A percentile compares a stretch with the other conserved stretches of the same genome.
Conservation (phyloP, 2,113 vertebrate genomes). For the Pungitius pungitius region DNA sequence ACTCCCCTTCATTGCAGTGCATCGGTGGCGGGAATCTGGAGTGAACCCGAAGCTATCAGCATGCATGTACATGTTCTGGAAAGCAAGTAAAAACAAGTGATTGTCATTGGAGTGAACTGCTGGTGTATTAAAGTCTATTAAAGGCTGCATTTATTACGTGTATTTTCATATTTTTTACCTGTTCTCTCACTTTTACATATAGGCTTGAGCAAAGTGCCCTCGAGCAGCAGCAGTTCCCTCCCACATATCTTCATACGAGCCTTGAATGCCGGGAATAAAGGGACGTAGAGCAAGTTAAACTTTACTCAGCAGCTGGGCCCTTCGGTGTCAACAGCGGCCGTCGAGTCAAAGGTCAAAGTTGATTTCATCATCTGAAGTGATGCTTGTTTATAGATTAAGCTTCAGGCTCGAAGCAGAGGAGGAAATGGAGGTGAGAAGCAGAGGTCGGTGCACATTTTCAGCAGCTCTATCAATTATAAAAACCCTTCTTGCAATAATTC, state of each 20-base stretch:
- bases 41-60: not conserved
- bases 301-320: conserved; percentile 17
- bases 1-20: not conserved
- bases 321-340: not conserved
- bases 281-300: conserved; percentile 9
- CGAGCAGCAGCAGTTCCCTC: conserved; percentile 28
- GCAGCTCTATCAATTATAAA: not conserved
- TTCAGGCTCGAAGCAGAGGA: not conserved
- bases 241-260: conserved; percentile 19
- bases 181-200: conserved; percentile 25
- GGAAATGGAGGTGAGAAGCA: not conserved
- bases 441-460: conserved; percentile 10
- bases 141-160: conserved; percentile 4
- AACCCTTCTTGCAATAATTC: not conserved
- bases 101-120: not conserved
- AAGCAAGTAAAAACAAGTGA: not conserved
- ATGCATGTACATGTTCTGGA: not conserved
- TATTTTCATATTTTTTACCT: not conserved
- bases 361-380: conserved; percentile 15
- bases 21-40: not conserved
- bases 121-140: not conserved
- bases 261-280: not conserved
- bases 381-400: not conserved
- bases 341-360: conserved; percentile 21
- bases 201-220: conserved; percentile 24